Conservation (phyloP, 1,140 invertebrate genomes). For the Epicauta chinensis region DNA sequence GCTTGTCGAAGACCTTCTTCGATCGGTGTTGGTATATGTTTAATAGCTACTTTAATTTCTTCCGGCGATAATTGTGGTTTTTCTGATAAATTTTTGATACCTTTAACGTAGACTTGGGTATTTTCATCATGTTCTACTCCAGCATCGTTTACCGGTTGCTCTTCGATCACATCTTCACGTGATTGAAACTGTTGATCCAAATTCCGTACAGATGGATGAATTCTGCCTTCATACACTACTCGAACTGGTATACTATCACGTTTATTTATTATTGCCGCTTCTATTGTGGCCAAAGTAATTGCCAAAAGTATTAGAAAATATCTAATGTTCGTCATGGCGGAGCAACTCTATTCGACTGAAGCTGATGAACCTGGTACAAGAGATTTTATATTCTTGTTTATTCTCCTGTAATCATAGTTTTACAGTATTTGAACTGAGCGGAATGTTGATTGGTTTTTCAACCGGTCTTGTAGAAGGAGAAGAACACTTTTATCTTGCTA, state of each 20-base stretch:
- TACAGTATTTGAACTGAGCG: too few relatives aligned
- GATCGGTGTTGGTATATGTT: constrained; percentile 19
- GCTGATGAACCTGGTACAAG: constrained; percentile 28
- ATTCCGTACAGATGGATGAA: constrained; percentile 17
- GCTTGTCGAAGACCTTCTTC: too few relatives aligned
- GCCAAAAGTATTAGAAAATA: constrained; percentile 14
- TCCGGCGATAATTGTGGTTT: constrained; percentile 32
- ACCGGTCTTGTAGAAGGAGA: too few relatives aligned
- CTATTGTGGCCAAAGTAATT: constrained; percentile 8
- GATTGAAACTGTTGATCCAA: background rate
- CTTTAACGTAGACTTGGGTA: constrained; percentile 1
- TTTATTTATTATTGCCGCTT: constrained; percentile 15
- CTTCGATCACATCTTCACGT: constrained; percentile 2
- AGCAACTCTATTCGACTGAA: constrained; percentile 21
- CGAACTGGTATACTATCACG: constrained; percentile 36
- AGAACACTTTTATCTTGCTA: too few relatives aligned
- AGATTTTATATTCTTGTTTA: constrained; percentile 26
- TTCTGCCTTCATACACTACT: constrained; percentile 34
- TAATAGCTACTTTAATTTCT: constrained; percentile 22
- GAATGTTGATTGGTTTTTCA: too few relatives aligned
- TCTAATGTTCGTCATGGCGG: constrained; percentile 18
- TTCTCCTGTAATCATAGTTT: too few relatives aligned
- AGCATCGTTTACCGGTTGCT: background rate
- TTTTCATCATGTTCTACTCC: background rate
- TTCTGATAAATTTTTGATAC: constrained; percentile 30